A percentile compares a stretch with the other conserved stretches of the same genome.
Evolutionary conservation across 2,888 invertebrate genomes (phyloP).

Genomic region (Dione vanillae): DNA sequence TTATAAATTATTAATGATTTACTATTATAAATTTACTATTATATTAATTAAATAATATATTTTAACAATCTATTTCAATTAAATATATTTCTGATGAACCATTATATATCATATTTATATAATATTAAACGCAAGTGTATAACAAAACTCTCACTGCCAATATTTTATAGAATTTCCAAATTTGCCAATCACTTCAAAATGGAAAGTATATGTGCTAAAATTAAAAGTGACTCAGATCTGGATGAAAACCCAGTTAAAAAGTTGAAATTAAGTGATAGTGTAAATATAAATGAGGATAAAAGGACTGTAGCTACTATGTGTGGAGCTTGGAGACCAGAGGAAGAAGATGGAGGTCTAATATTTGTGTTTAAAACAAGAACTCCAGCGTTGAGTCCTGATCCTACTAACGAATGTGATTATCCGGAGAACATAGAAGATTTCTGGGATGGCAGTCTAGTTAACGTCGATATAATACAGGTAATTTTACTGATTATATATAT

Average conservation of each 20-base stretch:
- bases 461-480: conserved; percentile 66
- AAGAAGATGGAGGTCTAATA: conserved; percentile 76
- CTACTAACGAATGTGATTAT: conserved; percentile 68
- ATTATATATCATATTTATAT: conserved; percentile 32
- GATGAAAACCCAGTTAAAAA: conserved; percentile 65
- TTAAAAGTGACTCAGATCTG: conserved; percentile 55
- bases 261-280: conserved; percentile 57
- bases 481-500: background rate
- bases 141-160: conserved; percentile 23
- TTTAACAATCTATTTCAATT: background rate
- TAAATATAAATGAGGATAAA: conserved; percentile 43
- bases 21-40: background rate
- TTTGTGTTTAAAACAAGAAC: conserved; percentile 71
- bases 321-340: conserved; percentile 79
- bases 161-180: conserved; percentile 17
- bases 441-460: conserved; percentile 67
- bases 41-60: background rate
- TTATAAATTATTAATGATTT: background rate
- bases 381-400: conserved; percentile 74
- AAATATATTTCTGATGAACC: conserved; percentile 31
- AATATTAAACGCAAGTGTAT: conserved; percentile 28
- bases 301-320: conserved; percentile 81
- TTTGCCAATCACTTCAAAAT: conserved; percentile 50
- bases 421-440: conserved; percentile 80
- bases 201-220: conserved; percentile 57